Conservation (phyloP, 1,140 invertebrate species). For the Charaxes varanes region DNA sequence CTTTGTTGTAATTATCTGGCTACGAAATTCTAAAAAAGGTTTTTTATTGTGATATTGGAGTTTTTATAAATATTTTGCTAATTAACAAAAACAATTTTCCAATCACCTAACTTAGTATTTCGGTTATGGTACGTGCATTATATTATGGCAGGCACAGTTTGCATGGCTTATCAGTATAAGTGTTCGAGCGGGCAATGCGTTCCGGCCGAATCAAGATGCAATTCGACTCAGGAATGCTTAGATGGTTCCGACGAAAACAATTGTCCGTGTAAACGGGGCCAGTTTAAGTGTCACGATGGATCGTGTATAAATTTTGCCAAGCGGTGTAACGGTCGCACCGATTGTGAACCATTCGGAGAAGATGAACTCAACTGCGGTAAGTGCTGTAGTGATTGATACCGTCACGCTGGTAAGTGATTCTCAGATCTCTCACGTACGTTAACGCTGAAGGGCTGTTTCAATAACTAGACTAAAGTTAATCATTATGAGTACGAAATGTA, state of each 20-base stretch:
- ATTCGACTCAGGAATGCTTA: conserved; percentile 83
- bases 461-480: too few relatives aligned
- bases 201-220: conserved; percentile 79
- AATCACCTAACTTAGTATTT: conserved; percentile 15
- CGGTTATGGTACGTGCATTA: conserved; percentile 45
- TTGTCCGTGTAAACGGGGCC: conserved; percentile 72
- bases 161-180: conserved; percentile 69
- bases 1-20: too few relatives aligned
- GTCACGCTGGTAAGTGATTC: too few relatives aligned
- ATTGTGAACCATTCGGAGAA: conserved; percentile 78
- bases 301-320: conserved; percentile 70
- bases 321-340: conserved; percentile 69
- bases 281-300: conserved; percentile 76
- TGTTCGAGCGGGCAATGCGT: conserved; percentile 81
- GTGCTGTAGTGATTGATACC: too few relatives aligned
- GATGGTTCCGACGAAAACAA: conserved; percentile 83
- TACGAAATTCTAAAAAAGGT: too few relatives aligned
- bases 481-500: too few relatives aligned
- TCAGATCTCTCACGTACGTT: too few relatives aligned
- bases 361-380: conserved; percentile 82
- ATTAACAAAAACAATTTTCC: not conserved
- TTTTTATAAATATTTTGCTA: too few relatives aligned
- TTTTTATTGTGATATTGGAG: too few relatives aligned
- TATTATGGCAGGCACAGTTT: conserved; percentile 61
- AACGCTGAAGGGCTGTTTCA: too few relatives aligned